Evolutionary conservation across 2,797 vertebrate genomes (phyloP).

Genomic region (Petrocephalus schoutedeni): DNA sequence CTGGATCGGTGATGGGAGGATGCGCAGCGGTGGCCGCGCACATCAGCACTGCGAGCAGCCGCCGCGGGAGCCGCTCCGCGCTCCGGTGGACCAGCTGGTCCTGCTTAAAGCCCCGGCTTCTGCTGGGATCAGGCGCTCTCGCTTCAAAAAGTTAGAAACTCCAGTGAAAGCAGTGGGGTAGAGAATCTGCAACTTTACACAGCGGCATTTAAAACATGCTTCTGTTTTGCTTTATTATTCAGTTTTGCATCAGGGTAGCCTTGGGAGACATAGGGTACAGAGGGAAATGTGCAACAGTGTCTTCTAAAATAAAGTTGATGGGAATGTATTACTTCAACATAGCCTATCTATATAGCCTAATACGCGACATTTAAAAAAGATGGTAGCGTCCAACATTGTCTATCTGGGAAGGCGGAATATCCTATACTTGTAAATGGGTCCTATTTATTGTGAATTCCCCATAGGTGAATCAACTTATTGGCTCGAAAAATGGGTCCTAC

Average conservation of each 20-base stretch:
- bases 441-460: neutral
- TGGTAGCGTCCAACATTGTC: neutral
- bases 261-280: neutral
- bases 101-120: neutral
- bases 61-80: neutral
- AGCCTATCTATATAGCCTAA: neutral
- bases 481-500: neutral
- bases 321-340: too few relatives aligned
- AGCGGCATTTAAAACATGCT: neutral
- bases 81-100: neutral
- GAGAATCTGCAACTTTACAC: neutral
- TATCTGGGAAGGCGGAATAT: neutral
- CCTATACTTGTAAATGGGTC: neutral
- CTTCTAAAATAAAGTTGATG: neutral
- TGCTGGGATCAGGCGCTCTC: conserved; percentile 2
- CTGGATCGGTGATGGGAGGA: conserved; percentile 20
- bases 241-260: neutral
- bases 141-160: conserved; percentile 14
- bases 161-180: neutral
- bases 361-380: neutral
- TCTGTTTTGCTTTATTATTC: neutral
- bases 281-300: neutral
- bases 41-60: conserved; percentile 9
- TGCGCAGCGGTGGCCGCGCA: neutral
- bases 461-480: neutral